phyloP scores from a whole-genome alignment of 2,888 invertebrate species.

The Mythimna vitellina region DNA sequence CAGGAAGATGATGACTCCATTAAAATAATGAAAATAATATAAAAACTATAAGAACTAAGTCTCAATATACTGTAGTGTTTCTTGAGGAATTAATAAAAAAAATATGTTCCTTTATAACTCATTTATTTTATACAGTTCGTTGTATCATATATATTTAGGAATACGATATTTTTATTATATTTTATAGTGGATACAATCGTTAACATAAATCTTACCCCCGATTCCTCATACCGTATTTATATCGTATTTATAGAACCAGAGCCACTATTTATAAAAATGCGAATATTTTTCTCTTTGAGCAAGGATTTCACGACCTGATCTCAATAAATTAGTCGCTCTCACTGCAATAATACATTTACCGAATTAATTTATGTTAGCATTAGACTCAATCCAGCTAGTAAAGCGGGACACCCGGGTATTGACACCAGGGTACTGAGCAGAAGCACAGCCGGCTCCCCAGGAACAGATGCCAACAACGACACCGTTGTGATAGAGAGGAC shows the following conservation, averaged over 20 bases:
- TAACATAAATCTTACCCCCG: neutral
- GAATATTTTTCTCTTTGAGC: neutral
- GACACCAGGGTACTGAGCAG: constrained; percentile 67
- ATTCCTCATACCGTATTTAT: neutral
- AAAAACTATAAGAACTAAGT: neutral
- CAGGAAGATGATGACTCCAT: too few relatives aligned
- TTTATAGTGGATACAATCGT: neutral
- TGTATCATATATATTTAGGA: neutral
- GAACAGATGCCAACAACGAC: constrained; percentile 72
- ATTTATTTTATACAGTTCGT: neutral
- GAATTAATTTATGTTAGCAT: constrained; percentile 47
- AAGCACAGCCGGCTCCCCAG: constrained; percentile 68
- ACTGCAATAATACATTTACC: neutral
- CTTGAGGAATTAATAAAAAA: neutral
- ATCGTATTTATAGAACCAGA: too few relatives aligned
- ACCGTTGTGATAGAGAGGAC: constrained; percentile 70
- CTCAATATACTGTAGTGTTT: neutral
- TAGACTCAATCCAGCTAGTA: constrained; percentile 63
- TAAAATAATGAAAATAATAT: neutral
- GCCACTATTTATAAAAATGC: neutral
- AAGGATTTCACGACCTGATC: too few relatives aligned
- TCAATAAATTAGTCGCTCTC: neutral
- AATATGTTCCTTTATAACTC: neutral
- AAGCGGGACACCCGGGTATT: constrained; percentile 70
- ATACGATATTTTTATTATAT: neutral